Conservation (phyloP, 2,797 vertebrate species). For the Pipistrellus kuhlii region DNA sequence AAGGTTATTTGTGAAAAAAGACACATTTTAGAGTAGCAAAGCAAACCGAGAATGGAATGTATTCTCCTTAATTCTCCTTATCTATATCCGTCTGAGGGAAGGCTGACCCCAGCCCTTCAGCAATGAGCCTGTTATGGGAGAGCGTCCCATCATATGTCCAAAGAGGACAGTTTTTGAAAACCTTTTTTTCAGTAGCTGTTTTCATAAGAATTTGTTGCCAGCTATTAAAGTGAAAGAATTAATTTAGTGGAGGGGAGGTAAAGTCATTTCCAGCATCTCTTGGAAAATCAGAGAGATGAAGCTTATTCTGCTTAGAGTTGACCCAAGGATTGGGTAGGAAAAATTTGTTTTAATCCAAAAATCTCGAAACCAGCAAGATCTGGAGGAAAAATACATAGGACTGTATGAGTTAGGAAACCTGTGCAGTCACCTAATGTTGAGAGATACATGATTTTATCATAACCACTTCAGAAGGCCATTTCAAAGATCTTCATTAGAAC, state of each 20-base stretch:
- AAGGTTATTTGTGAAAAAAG: slow-evolving; percentile 25
- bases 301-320: slow-evolving; percentile 16
- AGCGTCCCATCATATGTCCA: neutral
- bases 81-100: neutral
- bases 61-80: neutral
- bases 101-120: neutral
- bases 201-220: slow-evolving; percentile 5
- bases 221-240: slow-evolving; percentile 4
- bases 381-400: neutral
- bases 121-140: neutral
- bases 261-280: slow-evolving; percentile 22
- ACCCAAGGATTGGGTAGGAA: neutral
- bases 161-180: slow-evolving; percentile 34
- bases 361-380: neutral
- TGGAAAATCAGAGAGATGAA: neutral
- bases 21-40: slow-evolving; percentile 23
- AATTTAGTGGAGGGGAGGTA: neutral
- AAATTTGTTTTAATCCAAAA: slow-evolving; percentile 8
- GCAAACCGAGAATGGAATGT: neutral
- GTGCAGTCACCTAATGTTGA: neutral
- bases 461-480: neutral
- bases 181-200: neutral
- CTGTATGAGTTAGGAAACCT: neutral
- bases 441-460: neutral
- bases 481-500: neutral